phyloP scores from a whole-genome alignment of 2,113 vertebrate genomes.

The Morone saxatilis region DNA sequence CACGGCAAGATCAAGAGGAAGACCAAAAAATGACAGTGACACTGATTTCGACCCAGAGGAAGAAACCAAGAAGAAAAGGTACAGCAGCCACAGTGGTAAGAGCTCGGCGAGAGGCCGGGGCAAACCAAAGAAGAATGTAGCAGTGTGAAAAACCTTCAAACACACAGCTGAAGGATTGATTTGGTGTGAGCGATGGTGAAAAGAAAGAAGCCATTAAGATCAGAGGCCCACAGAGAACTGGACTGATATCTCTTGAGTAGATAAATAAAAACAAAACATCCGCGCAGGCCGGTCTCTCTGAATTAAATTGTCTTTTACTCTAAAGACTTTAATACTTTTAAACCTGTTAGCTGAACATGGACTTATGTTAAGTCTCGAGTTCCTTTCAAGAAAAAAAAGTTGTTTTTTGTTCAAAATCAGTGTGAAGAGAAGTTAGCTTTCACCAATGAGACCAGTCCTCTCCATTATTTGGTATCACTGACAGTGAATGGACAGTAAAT shows the following conservation, averaged over 20 bases:
- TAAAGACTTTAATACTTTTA: neutral
- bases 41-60: slow-evolving; percentile 37
- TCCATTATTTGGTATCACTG: neutral
- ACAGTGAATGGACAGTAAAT: neutral
- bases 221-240: neutral
- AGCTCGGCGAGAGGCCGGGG: slow-evolving; percentile 1
- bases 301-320: neutral
- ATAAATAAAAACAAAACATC: neutral
- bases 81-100: neutral
- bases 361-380: neutral
- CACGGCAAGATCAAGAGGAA: neutral
- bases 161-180: neutral
- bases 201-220: neutral
- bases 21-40: slow-evolving; percentile 30
- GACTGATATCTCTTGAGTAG: neutral
- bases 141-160: neutral
- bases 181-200: neutral
- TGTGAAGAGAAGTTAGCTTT: neutral
- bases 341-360: neutral
- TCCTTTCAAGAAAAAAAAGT: slow-evolving; percentile 1
- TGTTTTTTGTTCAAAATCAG: neutral
- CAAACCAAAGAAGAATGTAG: neutral
- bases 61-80: slow-evolving; percentile 24
- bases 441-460: neutral
- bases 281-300: neutral